phyloP scores from a whole-genome alignment of 2,797 vertebrate genomes.

The Aratinga solstitialis region DNA sequence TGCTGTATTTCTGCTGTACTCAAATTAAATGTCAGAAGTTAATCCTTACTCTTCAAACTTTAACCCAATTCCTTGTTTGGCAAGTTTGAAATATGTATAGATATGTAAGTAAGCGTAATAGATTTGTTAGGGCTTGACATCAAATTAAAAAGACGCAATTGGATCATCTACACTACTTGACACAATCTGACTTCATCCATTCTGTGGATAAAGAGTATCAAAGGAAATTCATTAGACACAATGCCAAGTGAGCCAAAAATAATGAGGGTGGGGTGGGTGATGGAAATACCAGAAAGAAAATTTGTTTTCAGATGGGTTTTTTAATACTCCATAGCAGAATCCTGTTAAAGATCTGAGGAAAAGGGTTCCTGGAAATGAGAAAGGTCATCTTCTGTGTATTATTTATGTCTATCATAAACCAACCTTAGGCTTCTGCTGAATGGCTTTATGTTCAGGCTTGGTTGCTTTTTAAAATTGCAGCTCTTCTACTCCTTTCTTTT shows the following conservation, averaged over 20 bases:
- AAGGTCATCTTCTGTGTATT: background rate
- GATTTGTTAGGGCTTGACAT: background rate
- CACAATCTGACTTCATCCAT: background rate
- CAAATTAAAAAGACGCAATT: background rate
- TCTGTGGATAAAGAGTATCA: background rate
- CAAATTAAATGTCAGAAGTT: background rate
- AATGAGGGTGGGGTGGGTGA: background rate
- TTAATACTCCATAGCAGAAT: background rate
- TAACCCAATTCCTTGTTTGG: background rate
- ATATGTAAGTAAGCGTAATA: background rate
- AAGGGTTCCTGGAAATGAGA: background rate
- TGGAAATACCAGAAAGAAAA: background rate
- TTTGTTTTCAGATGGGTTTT: background rate
- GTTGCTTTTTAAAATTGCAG: background rate
- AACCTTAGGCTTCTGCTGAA: background rate
- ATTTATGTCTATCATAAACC: background rate
- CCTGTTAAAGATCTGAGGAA: background rate
- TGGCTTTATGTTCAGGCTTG: background rate
- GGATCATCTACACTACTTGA: background rate
- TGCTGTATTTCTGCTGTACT: background rate
- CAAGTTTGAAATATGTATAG: background rate
- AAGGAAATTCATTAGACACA: background rate
- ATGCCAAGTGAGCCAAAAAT: background rate
- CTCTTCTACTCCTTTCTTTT: background rate
- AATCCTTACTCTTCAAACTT: background rate